Evolutionary conservation across 2,113 vertebrate genomes (phyloP).

Genomic region (Sialia sialis): DNA sequence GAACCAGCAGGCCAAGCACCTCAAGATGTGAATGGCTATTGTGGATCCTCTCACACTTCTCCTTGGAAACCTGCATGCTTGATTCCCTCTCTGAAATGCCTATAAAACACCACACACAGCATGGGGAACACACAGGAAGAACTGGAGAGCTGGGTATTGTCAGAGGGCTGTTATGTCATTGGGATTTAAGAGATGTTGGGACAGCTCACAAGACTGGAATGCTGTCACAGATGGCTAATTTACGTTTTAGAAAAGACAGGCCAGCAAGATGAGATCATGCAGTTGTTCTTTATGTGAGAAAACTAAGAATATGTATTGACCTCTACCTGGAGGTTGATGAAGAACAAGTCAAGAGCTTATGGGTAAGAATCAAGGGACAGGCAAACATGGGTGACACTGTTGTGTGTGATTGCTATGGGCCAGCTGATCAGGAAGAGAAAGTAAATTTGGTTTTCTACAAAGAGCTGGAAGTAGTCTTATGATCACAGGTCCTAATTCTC

Average conservation of each 20-base stretch:
- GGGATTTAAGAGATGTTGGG: neutral
- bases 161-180: neutral
- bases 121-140: neutral
- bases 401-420: neutral
- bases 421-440: neutral
- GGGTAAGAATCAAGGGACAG: neutral
- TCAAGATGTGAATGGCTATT: neutral
- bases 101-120: neutral
- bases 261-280: too few relatives aligned
- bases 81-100: neutral
- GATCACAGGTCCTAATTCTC: neutral
- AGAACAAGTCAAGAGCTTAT: neutral
- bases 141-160: neutral
- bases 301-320: neutral
- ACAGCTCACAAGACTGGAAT: neutral
- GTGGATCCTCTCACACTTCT: neutral
- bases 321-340: neutral
- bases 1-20: neutral
- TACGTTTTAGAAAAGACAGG: neutral
- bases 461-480: neutral
- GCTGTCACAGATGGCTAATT: neutral
- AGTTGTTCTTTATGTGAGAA: neutral
- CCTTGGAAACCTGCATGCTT: too few relatives aligned
- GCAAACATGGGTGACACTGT: neutral
- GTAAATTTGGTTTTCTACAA: neutral